phyloP scores from a whole-genome alignment of 2,113 vertebrate species.

The Mystacornis crossleyi region DNA sequence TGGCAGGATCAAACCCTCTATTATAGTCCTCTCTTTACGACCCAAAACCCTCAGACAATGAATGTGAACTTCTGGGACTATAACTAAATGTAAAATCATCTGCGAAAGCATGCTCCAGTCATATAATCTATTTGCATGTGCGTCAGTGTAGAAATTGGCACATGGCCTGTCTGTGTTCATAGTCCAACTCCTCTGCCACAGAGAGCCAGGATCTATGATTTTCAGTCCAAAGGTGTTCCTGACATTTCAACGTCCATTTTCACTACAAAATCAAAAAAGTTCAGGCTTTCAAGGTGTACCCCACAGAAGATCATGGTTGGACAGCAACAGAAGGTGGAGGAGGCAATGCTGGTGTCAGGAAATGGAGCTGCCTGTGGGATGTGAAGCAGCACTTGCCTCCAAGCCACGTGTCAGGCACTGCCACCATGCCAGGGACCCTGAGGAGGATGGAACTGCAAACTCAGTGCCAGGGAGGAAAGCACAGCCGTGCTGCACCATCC shows the following conservation, averaged over 20 bases:
- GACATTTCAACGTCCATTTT: background rate
- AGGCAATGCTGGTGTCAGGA: fast-evolving
- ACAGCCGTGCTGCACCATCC: background rate
- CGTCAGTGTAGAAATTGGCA: background rate
- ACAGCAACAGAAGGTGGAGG: fast-evolving
- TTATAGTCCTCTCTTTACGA: background rate
- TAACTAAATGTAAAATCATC: background rate
- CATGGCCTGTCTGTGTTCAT: background rate
- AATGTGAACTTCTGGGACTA: background rate
- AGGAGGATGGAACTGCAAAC: background rate
- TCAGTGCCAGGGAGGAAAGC: background rate
- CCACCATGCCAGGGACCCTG: background rate
- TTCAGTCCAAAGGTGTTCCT: background rate
- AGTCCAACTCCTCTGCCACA: background rate
- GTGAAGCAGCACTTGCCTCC: background rate
- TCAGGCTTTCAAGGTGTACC: background rate
- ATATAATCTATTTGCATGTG: background rate
- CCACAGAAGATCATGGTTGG: fast-evolving
- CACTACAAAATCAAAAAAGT: background rate
- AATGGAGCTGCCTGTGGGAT: background rate
- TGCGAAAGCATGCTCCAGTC: background rate
- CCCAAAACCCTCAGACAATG: background rate
- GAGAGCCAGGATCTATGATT: background rate
- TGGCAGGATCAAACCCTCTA: background rate
- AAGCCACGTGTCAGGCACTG: fast-evolving